Percentiles rank a stretch among this genome's conserved stretches.
These are phyloP conservation scores for Ormyrus nitidulus DNA, from an alignment of 2,888 invertebrate species.

Conservation along the genomic window DNA sequence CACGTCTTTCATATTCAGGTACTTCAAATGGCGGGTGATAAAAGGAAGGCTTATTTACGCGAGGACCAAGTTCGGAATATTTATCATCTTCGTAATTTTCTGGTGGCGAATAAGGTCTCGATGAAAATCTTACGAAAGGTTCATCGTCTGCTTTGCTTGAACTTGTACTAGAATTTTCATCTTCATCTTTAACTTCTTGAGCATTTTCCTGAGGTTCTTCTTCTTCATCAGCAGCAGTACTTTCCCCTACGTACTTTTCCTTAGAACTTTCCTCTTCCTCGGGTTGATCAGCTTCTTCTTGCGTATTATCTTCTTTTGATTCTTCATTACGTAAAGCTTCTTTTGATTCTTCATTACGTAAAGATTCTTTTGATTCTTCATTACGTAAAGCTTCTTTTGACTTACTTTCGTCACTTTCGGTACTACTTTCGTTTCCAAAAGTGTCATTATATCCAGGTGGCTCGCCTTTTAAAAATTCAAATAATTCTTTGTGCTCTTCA, in stretches of 20 bases:
- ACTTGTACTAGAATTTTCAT: conserved; percentile 46
- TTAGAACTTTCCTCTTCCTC: conserved; percentile 42
- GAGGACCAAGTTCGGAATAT: conserved; percentile 66
- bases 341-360: conserved; percentile 53
- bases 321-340: conserved; percentile 52
- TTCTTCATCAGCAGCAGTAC: conserved; percentile 42
- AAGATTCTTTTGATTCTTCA: conserved; percentile 56
- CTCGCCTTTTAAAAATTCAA: conserved; percentile 58
- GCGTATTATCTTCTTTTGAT: neutral
- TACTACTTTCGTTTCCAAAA: conserved; percentile 52
- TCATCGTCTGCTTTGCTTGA: conserved; percentile 57
- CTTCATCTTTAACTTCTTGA: conserved; percentile 40
- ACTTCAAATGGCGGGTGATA: conserved; percentile 67
- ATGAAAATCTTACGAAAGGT: conserved; percentile 63
- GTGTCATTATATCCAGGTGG: conserved; percentile 60
- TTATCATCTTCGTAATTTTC: conserved; percentile 68
- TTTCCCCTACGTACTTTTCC: conserved; percentile 48
- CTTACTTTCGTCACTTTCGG: conserved; percentile 22
- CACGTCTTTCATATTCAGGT: conserved; percentile 57
- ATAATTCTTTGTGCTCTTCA: conserved; percentile 73
- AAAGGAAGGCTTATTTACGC: conserved; percentile 69
- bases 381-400: conserved; percentile 47
- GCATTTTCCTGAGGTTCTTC: conserved; percentile 36
- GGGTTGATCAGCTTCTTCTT: neutral
- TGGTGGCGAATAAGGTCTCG: conserved; percentile 67